Percentiles rank a stretch among this genome's conserved stretches.
Conservation (phyloP, 2,113 vertebrate genomes). For the Nothocercus nigrocapillus region DNA sequence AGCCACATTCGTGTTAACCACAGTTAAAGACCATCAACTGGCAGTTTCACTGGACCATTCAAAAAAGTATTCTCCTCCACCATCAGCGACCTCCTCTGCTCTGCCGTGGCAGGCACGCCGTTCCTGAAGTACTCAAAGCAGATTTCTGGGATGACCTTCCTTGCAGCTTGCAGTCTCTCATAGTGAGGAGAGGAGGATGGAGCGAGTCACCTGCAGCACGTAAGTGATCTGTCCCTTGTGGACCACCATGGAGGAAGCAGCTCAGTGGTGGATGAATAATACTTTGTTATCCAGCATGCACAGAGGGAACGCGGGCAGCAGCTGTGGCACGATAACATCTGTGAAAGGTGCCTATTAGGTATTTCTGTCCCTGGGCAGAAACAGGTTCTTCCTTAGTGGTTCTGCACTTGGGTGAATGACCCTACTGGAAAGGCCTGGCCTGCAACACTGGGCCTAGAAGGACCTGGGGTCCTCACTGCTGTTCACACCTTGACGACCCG, state of each 20-base stretch:
- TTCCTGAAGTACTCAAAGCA: not conserved
- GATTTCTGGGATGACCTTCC: not conserved
- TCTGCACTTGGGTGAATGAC: too few species aligned
- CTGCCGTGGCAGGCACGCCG: not conserved
- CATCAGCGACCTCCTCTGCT: not conserved
- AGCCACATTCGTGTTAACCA: not conserved
- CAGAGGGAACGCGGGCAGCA: not conserved
- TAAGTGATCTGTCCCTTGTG: not conserved
- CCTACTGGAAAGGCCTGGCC: too few species aligned
- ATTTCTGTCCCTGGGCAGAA: not conserved
- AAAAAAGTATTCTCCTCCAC: not conserved
- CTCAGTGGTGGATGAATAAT: not conserved
- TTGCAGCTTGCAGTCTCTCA: not conserved
- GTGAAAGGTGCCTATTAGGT: not conserved
- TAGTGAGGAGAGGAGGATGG: not conserved
- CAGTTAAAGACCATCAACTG: not conserved
- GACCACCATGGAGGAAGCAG: not conserved
- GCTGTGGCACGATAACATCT: not conserved
- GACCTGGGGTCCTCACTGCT: not conserved
- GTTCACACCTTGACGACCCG: not conserved
- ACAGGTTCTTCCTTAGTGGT: not conserved
- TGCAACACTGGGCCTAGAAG: not conserved
- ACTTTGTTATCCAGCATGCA: too few species aligned
- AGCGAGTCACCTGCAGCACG: too few species aligned
- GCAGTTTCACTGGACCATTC: fast-evolving